phyloP scores from a whole-genome alignment of 2,113 vertebrate genomes.

The Xenopus borealis region DNA sequence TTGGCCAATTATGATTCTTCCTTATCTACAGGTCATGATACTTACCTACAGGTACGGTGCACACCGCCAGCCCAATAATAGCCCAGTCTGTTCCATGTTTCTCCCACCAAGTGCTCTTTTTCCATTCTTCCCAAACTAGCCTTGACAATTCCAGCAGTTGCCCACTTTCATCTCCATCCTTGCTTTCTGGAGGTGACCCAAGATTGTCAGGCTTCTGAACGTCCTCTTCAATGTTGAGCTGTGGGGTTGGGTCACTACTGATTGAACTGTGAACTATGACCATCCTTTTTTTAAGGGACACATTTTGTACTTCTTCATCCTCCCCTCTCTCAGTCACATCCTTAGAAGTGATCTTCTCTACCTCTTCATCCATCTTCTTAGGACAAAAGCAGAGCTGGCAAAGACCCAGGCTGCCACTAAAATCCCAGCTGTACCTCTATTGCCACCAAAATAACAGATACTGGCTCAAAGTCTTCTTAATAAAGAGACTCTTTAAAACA shows the following conservation, averaged over 20 bases:
- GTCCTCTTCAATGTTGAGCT: background rate
- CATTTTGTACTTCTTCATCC: background rate
- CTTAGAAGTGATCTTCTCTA: background rate
- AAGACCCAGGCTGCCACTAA: background rate
- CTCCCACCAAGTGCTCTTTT: constrained; percentile 90
- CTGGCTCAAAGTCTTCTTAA: background rate
- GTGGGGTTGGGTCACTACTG: background rate
- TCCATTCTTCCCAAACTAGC: constrained; percentile 52
- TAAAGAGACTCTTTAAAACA: too few relatives aligned
- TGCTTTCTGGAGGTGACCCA: too few relatives aligned
- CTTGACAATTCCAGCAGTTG: too few relatives aligned
- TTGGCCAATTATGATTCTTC: too few relatives aligned
- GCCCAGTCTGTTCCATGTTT: constrained; percentile 77
- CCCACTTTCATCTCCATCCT: too few relatives aligned
- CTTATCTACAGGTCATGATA: too few relatives aligned
- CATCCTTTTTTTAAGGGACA: background rate
- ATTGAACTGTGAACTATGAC: background rate
- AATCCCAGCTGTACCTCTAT: background rate
- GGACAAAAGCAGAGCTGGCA: background rate
- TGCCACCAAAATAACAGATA: background rate
- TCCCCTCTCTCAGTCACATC: background rate
- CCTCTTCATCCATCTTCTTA: constrained; percentile 10
- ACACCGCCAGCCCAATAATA: constrained; percentile 64
- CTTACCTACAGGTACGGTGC: constrained; percentile 72
- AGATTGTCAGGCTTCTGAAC: background rate